These are phyloP conservation scores for Epinephelus malabaricus DNA, from an alignment of 2,797 vertebrate genomes.

Conservation along the genomic window DNA sequence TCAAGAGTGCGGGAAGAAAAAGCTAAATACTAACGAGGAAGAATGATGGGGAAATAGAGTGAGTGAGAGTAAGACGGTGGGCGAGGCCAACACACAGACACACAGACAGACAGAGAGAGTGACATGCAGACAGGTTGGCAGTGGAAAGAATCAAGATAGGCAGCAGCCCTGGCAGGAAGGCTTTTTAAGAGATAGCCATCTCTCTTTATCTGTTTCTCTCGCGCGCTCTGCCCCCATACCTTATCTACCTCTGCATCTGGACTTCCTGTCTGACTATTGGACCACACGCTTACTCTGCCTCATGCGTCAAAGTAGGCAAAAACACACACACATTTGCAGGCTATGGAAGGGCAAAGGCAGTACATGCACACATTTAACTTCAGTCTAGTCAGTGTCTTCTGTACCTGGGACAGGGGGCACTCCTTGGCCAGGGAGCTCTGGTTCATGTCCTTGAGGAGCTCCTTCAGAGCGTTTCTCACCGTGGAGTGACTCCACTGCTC, in stretches of 20 bases:
- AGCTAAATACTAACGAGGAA: constrained; percentile 9
- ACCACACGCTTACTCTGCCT: constrained; percentile 46
- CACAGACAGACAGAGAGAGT: constrained; percentile 3
- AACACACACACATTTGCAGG: constrained; percentile 27
- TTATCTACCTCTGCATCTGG: constrained; percentile 74
- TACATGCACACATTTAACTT: constrained; percentile 24
- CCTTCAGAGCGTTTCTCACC: constrained; percentile 96
- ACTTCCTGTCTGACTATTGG: constrained; percentile 66
- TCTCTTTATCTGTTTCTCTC: constrained; percentile 64
- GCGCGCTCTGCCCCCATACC: constrained; percentile 49
- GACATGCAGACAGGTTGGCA: constrained; percentile 54
- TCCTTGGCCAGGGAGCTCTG: constrained; percentile 98
- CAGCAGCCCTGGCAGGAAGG: constrained; percentile 50
- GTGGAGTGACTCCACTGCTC: constrained; percentile 98
- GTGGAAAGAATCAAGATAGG: constrained; percentile 49
- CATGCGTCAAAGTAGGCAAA: constrained; percentile 26
- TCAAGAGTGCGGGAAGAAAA: constrained; percentile 26
- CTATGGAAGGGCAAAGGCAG: constrained; percentile 42
- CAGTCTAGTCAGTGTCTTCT: background rate
- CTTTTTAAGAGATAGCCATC: constrained; percentile 79
- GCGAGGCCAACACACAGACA: constrained; percentile 3
- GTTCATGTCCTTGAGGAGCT: constrained; percentile 98
- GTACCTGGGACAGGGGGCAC: constrained; percentile 92
- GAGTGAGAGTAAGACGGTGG: constrained; percentile 12
- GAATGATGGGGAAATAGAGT: constrained; percentile 30